Evolutionary conservation across 2,888 invertebrate genomes (phyloP), one percentile per base, ranked within the genome.

Genomic region (Chrysopilus asiliformis): DNA sequence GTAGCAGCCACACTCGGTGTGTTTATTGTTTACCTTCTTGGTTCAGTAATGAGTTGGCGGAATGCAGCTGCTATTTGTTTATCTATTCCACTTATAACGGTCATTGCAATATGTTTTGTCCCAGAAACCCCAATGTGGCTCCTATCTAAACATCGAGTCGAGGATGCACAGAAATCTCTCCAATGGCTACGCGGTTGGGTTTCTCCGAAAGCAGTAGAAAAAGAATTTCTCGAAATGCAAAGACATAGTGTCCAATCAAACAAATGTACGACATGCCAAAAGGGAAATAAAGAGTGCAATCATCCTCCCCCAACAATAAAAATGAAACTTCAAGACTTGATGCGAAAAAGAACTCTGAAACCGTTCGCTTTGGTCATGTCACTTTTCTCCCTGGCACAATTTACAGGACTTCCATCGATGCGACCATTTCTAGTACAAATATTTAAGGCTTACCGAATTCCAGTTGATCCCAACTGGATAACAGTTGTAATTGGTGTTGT

Each of bases 111-210:
- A 8, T 76, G 68, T 47, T 71, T 82, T 52, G 74, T 86, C 4
- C 86, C 86, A 0, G 86, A 86, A 58, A 82, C 81, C 46, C 85
- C 86, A 1, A 74, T 79, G 46, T 86, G 85, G 85, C 62, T 85
- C 32, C 71, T 83, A 33, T 70, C 76, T 1, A 75, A 73, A 50
- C 72, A 74, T 41, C 70, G 76, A 8, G 53, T 70, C 15, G 65
- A 69, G 3, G 80, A 81, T 17, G 81, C 84, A 0, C 71, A 73
- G 44, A 68, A 71, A 55, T 71, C 76, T 20, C 63, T 85, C 12
- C 77, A 79, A 47, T 85, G 84, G 83, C 60, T 86, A 2, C 68
- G 85, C 20, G 85, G 85, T 3, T 85, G 84, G 84, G 76, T 76
- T 0, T 64, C 65, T 0, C 60, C 76, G 13, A 57, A 66, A 4